A percentile compares a stretch with the other conserved stretches of the same genome.
These are phyloP conservation scores for Rynchops niger DNA, from an alignment of 2,113 vertebrate genomes.

Conservation along the genomic window DNA sequence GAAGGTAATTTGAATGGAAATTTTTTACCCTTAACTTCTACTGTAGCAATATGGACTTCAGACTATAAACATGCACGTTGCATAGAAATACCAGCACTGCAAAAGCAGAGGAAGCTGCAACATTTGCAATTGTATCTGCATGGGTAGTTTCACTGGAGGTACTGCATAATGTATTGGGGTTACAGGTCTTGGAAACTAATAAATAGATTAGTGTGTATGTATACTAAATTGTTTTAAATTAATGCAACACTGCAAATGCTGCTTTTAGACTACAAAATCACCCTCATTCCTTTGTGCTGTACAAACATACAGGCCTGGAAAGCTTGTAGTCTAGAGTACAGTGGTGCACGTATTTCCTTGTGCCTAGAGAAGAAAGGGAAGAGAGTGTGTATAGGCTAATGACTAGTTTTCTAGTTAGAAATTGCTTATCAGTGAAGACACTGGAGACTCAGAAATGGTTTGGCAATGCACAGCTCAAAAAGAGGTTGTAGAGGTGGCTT, in stretches of 20 bases:
- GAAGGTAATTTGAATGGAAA: constrained; percentile 73
- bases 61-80: not conserved
- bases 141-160: not conserved
- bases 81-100: not conserved
- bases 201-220: not conserved
- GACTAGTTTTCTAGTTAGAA: not conserved
- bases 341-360: not conserved
- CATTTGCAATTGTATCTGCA: not conserved
- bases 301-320: not conserved
- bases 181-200: not conserved
- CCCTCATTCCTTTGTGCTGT: not conserved
- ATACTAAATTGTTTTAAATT: not conserved
- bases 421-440: not conserved
- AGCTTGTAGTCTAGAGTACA: not conserved
- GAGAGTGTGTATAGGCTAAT: not conserved
- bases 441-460: not conserved
- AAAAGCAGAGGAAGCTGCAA: not conserved
- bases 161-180: not conserved
- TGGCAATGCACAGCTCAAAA: not conserved
- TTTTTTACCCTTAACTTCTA: not conserved
- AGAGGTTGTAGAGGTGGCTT: not conserved
- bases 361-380: not conserved
- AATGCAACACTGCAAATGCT: not conserved
- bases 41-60: not conserved
- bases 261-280: not conserved